A percentile compares a stretch with the other conserved stretches of the same genome.
These are phyloP conservation scores for Pollachius pollachius DNA, from an alignment of 2,113 vertebrate genomes.

Conservation along the genomic window DNA sequence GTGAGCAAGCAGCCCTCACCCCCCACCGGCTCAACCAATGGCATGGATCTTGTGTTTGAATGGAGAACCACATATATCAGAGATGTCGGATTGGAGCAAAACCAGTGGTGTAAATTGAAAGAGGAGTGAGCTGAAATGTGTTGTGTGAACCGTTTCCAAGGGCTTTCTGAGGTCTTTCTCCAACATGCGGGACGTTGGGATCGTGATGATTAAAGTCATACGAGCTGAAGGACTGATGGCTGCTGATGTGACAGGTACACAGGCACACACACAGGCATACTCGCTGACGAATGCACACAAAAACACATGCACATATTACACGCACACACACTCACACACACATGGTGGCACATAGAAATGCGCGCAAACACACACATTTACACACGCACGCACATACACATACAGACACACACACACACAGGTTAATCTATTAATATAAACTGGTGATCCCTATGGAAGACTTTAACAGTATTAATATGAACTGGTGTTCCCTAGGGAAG, in stretches of 20 bases:
- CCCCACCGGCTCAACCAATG: too few species aligned
- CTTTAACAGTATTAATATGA: not conserved
- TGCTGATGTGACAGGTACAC: constrained; percentile 89
- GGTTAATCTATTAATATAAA: not conserved
- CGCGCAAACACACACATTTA: too few species aligned
- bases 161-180: constrained; percentile 75
- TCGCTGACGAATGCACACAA: too few species aligned
- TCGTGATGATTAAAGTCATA: constrained; percentile 92
- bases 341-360: too few species aligned
- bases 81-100: too few species aligned
- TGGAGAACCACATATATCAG: too few species aligned
- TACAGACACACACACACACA: too few species aligned
- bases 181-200: constrained; percentile 86
- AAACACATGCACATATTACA: not conserved
- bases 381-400: constrained; percentile 1
- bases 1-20: too few species aligned
- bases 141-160: constrained; percentile 66
- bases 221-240: constrained; percentile 91
- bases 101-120: too few species aligned
- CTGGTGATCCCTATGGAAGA: constrained; percentile 78
- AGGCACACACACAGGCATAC: not conserved
- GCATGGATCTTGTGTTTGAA: too few species aligned
- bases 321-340: constrained; percentile 1
- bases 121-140: not conserved
- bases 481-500: too few species aligned